Evolutionary conservation across 2,888 invertebrate genomes (phyloP), one percentile per base, ranked within the genome.

Genomic region (Monopis laevigella): DNA sequence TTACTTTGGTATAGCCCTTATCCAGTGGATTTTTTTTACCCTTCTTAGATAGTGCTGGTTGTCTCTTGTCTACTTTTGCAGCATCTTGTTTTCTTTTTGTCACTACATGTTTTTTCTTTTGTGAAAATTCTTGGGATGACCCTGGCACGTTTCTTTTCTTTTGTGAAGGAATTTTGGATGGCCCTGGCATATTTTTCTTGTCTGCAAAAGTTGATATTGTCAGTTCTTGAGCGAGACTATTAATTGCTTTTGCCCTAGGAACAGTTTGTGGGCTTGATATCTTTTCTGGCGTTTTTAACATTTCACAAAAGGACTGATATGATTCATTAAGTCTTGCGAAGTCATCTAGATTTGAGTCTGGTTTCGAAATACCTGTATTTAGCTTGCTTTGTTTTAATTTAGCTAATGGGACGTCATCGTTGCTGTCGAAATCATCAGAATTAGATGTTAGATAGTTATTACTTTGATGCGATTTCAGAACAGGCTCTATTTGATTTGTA

Each of bases 71-170:
- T 19, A 34, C 38, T 43, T 43, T 43, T 30, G 38, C 17, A 42
- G 42, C 38, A 42, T 42, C 39, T 29, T 29, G 11, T 29, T 43
- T 43, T 29, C 42, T 42, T 44, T 42, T 42, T 29, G 29, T 7
- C 11, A 29, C 11, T n/a, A 10, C 12, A 26, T 39, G 11, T 21
- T 21, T 7, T 21, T 21, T 21, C 5, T 7, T 21, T 21, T 21
- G 29, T 4, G 29, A 21, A 21, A 8, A 21, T 7, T 7, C 24
- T 21, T 8, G 5, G 8, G 24, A 21, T 21, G 24, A 21, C 5
- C 24, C 24, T 21, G 24, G 8, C 24, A 21, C 8, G 5, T 21
- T 21, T 21, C 5, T 7, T 21, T 21, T 21, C 8, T 21, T 21
- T 21, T 21, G 24, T 21, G 5, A 7, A 21, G 6, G 8, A 21